Evolutionary conservation across 1,140 invertebrate genomes (phyloP).

Genomic region (Sitodiplosis mosellana): DNA sequence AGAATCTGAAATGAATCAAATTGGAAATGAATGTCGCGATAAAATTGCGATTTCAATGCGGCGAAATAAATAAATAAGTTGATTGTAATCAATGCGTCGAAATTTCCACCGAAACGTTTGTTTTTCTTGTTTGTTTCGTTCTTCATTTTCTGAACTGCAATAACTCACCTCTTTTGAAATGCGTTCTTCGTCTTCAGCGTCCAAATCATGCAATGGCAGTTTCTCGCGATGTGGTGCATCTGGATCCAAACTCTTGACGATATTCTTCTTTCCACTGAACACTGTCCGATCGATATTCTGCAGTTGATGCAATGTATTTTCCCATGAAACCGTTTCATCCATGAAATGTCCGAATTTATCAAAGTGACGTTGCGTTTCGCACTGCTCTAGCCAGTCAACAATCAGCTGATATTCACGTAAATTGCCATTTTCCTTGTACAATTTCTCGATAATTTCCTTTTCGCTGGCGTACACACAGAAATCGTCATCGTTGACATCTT

Average conservation of each 20-base stretch:
- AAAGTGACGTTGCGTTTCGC: slow-evolving; percentile 47
- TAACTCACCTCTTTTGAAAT: slow-evolving; percentile 30
- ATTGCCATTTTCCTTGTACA: slow-evolving; percentile 37
- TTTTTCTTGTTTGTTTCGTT: too few relatives aligned
- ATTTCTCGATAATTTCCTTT: slow-evolving; percentile 36
- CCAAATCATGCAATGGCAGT: slow-evolving; percentile 67
- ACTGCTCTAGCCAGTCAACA: slow-evolving; percentile 83
- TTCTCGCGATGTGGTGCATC: slow-evolving; percentile 73
- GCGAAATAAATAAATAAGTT: too few relatives aligned
- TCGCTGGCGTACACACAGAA: slow-evolving; percentile 34
- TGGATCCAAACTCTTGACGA: slow-evolving; percentile 72
- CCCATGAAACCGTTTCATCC: slow-evolving; percentile 66
- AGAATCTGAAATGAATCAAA: too few relatives aligned
- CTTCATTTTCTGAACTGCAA: not conserved
- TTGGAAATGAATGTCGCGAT: too few relatives aligned
- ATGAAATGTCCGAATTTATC: slow-evolving; percentile 49
- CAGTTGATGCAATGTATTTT: slow-evolving; percentile 75
- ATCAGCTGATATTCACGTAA: slow-evolving; percentile 66
- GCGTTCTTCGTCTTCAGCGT: slow-evolving; percentile 70
- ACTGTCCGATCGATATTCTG: slow-evolving; percentile 27
- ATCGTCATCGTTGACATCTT: slow-evolving; percentile 25
- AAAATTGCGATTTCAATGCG: too few relatives aligned
- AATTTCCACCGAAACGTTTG: too few relatives aligned
- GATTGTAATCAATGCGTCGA: too few relatives aligned
- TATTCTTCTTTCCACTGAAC: slow-evolving; percentile 33